Conservation (phyloP, 2,113 vertebrate genomes). For the Hippolais icterina region DNA sequence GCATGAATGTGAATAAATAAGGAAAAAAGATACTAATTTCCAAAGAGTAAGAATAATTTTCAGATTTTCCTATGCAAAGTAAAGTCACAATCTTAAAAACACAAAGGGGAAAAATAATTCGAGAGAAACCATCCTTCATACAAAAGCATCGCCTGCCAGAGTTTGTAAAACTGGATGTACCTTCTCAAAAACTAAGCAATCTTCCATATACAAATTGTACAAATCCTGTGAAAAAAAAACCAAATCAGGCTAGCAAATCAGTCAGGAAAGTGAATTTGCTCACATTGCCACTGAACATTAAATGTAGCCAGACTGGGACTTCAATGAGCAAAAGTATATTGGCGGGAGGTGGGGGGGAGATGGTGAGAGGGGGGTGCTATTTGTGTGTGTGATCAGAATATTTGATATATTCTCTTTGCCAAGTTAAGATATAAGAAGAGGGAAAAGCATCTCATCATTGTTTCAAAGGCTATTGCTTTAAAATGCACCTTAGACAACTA, state of each 20-base stretch:
- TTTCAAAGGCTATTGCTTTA: background rate
- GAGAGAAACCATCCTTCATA: background rate
- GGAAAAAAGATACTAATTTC: background rate
- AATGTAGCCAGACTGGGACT: background rate
- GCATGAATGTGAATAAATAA: background rate
- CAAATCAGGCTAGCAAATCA: background rate
- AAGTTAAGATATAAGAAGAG: background rate
- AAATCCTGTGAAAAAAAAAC: background rate
- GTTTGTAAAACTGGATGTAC: background rate
- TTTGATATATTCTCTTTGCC: background rate
- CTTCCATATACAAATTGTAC: background rate
- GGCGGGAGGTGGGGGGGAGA: fast-evolving
- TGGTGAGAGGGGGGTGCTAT: fast-evolving
- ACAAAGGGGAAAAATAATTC: background rate
- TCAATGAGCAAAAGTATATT: background rate
- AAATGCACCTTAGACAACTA: background rate
- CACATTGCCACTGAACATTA: background rate
- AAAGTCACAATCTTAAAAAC: background rate
- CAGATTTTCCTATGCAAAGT: background rate
- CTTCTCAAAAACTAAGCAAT: background rate
- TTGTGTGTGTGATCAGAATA: background rate
- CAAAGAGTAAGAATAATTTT: background rate
- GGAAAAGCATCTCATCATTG: fast-evolving
- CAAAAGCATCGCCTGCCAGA: background rate
- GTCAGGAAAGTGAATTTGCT: background rate